Evolutionary conservation across 2,888 invertebrate genomes (phyloP), one percentile per base, ranked within the genome.

Genomic region (Amiota minor): DNA sequence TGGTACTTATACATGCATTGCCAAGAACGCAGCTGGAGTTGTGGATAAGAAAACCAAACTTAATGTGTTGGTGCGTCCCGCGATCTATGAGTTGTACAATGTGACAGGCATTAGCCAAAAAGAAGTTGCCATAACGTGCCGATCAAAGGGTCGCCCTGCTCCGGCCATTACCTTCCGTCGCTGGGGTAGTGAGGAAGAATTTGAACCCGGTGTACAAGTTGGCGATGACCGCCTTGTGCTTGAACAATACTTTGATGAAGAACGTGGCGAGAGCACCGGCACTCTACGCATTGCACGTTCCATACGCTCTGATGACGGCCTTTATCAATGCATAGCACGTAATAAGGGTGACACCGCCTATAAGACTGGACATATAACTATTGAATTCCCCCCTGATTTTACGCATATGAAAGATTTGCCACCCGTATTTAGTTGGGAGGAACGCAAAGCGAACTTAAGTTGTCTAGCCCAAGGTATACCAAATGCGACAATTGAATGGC

Each of bases 401-500:
- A 93, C 93, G 61, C 92, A 93, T 56, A 93, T 92, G 87, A 92
- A 92, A 90, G 92, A 93, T 50, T 91, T 93, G 55, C 93, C 94
- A 4, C 95, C 95, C 0, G 92, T 94, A 0, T 97, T 95, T 93
- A 95, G 95, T 49, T 97, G 97, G 97, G 93, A 94, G 68, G 92
- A 93, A 56, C 92, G 92, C 81, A 93, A 94, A 1, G 95, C 95
- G 1, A 97, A 97, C 89, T 91, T 97, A 9, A 95, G 95, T 75
- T 97, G 97, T 87, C 91, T 95, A 64, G 96, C 97, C n/a, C 95
- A 96, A 89, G 93, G 93, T 86, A 92, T 97, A 83, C 97, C 97
- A 3, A 97, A 97, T 88, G 97, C 97, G 0, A 97, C 97, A 9
- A 96, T 97, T 80, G 93, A 93, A 86, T 97, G 97, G 97, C 93